Evolutionary conservation across 2,113 vertebrate species (phyloP).

Genomic region (Phalacrocorax brasilianus): DNA sequence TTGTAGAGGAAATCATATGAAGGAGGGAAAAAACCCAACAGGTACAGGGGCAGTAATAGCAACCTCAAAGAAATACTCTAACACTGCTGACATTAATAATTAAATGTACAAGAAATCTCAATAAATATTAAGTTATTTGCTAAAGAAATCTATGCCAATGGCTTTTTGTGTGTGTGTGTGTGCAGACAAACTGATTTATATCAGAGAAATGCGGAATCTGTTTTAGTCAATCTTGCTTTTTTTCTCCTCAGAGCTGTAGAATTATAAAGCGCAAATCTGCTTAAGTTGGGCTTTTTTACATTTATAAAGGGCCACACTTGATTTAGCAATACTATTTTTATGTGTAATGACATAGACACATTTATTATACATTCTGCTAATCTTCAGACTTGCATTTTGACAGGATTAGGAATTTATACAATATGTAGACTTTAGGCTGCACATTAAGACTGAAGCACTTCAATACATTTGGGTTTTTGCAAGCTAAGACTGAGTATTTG

Average conservation of each 20-base stretch:
- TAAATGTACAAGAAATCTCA: conserved; percentile 63
- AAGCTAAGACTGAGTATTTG: conserved; percentile 59
- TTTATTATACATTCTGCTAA: conserved; percentile 80
- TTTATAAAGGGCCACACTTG: conserved; percentile 71
- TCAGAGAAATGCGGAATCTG: conserved; percentile 16
- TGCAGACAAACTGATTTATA: conserved; percentile 43
- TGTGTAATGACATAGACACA: conserved; percentile 67
- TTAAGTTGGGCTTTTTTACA: conserved; percentile 61
- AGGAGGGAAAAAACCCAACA: neutral
- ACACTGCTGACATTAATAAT: conserved; percentile 57
- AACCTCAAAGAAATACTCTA: conserved; percentile 58
- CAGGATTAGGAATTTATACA: conserved; percentile 72
- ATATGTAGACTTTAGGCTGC: conserved; percentile 68
- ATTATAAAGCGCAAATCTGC: conserved; percentile 56
- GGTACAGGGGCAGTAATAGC: conserved; percentile 57
- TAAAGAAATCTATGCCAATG: conserved; percentile 71
- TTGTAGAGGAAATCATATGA: conserved; percentile 24
- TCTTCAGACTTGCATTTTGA: conserved; percentile 71
- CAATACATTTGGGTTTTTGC: conserved; percentile 64
- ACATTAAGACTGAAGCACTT: conserved; percentile 67
- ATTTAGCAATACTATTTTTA: conserved; percentile 75
- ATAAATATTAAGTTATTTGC: conserved; percentile 63
- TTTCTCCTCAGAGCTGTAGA: conserved; percentile 31
- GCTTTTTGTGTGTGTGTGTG: conserved; percentile 2
- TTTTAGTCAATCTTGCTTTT: conserved; percentile 20